Evolutionary conservation across 2,797 vertebrate genomes (phyloP).

Genomic region (Vultur gryphus): DNA sequence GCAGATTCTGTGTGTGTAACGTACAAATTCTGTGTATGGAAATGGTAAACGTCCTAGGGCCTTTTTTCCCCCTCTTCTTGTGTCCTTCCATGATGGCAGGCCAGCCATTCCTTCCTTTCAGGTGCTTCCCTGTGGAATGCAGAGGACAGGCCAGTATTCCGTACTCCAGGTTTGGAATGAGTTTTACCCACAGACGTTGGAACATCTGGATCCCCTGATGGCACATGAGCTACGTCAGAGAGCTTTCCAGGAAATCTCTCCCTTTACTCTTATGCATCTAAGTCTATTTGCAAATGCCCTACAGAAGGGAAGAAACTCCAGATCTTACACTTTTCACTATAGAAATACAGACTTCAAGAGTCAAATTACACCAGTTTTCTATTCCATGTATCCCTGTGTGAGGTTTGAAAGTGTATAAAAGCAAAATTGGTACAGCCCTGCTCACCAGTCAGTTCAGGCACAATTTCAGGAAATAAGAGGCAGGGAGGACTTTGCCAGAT

Average conservation of each 20-base stretch:
- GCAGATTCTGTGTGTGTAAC: rapidly evolving
- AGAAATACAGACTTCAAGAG: not conserved
- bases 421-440: not conserved
- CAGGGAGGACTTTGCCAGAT: not conserved
- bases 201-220: not conserved
- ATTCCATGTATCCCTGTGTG: not conserved
- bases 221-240: not conserved
- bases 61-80: rapidly evolving
- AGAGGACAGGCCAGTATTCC: not conserved
- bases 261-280: not conserved
- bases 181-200: not conserved
- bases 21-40: not conserved
- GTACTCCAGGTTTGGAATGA: not conserved
- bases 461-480: not conserved
- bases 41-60: not conserved
- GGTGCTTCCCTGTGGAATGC: not conserved
- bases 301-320: not conserved
- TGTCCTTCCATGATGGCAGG: not conserved
- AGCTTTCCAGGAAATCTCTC: not conserved
- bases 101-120: not conserved
- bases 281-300: not conserved
- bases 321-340: not conserved
- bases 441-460: not conserved
- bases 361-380: not conserved
- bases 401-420: not conserved